Conservation (phyloP, 37 sponge, comb jelly and placozoan genomes). For the Tethya wilhelma region DNA sequence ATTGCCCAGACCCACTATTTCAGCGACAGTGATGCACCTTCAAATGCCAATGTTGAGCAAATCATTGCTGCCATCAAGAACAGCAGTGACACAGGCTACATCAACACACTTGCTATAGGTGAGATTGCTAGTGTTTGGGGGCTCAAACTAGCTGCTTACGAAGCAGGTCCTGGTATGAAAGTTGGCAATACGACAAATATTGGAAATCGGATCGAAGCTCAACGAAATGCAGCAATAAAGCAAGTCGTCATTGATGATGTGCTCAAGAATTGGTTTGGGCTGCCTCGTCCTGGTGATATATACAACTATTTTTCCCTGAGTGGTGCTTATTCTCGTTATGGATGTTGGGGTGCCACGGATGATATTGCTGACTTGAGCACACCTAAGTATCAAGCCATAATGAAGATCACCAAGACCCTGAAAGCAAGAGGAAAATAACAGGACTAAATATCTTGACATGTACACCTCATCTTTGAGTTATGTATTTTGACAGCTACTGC, state of each 20-base stretch:
- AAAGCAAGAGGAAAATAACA: no score
- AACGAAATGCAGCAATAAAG: conserved; percentile 18
- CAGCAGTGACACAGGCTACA: conserved; percentile 17
- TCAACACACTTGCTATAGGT: conserved; percentile 6
- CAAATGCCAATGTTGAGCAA: conserved; percentile 10
- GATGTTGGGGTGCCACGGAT: conserved; percentile 15
- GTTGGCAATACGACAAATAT: conserved; percentile 29
- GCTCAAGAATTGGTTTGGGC: conserved; percentile 14
- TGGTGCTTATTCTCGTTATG: conserved; percentile 22
- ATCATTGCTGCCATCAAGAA: conserved; percentile 16
- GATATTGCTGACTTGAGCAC: conserved; percentile 13
- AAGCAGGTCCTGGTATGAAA: conserved; percentile 32
- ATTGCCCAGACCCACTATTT: conserved; percentile 35
- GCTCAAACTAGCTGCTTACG: conserved; percentile 27
- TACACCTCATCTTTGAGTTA: no score
- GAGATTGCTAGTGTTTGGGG: conserved; percentile 9
- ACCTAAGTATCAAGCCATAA: conserved; percentile 22
- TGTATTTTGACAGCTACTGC: no score
- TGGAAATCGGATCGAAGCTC: conserved; percentile 34
- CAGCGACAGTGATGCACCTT: conserved; percentile 14
- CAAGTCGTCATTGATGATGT: conserved; percentile 25
- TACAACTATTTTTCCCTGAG: conserved; percentile 32
- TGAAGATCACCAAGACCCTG: conserved; percentile 3
- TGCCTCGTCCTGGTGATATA: conserved; percentile 14
- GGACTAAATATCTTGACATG: no score